Evolutionary conservation across 2,888 invertebrate species (phyloP), one percentile per base, ranked within the genome.

Genomic region (Drosophila nigricruria): DNA sequence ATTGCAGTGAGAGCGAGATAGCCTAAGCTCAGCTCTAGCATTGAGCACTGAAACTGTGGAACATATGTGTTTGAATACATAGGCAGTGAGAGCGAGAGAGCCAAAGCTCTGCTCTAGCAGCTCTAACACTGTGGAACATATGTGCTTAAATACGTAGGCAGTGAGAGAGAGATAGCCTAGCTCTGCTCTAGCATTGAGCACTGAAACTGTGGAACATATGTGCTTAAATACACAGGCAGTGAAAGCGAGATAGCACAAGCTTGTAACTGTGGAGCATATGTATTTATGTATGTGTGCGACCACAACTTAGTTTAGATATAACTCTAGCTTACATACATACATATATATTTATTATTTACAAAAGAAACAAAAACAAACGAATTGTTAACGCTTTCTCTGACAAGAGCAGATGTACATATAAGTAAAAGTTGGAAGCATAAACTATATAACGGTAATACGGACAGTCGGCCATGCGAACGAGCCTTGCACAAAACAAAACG

Each of bases 371-470:
- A 43, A 23, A 23, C 8, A 47, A 27, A 27, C 47, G 10, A 27
- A 47, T 27, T 47, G 18, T 34, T 34, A 52, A 52, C 10, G n/a
- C 52, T 52, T 52, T 23, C n/a, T 36, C 52, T 18, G 30, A 14
- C 18, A 49, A 23, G 25, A 38, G 53, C 38, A 54, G 27, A 38
- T 40, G 36, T 54, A 54, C n/a, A 54, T 40, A 38, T 27, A 40
- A 27, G 14, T 20, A 20, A 18, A 8, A 53, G 18, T 53, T 53
- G 25, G 25, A 38, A 53, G 47, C 27, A 47, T n/a, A 47, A 10
- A 47, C 36, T 38, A 38, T n/a, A 2, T 38, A 36, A 12, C 25
- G 53, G 12, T 54, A 38, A 54, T 30, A 14, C 27, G 54, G 16
- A 54, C 27, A 30, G 38, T 38, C 27, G 40, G 40, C 40, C 40